A percentile compares a stretch with the other conserved stretches of the same genome.
Conservation (phyloP, 1,140 invertebrate species). For the Teleopsis dalmanni region DNA sequence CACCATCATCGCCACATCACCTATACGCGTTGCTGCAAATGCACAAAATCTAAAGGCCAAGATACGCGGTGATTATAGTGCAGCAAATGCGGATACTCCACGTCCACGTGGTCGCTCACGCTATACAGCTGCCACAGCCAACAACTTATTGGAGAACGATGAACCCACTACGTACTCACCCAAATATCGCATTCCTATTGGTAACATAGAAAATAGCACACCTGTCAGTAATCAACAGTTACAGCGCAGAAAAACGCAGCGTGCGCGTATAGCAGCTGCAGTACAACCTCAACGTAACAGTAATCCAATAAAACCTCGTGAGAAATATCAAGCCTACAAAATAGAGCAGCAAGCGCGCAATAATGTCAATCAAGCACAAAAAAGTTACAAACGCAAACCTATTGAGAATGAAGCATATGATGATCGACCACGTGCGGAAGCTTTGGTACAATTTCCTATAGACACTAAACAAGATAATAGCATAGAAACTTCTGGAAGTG, state of each 20-base stretch:
- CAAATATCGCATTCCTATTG: conserved; percentile 16
- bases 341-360: conserved; percentile 15
- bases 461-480: conserved; percentile 25
- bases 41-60: background rate
- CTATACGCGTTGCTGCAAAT: conserved; percentile 12
- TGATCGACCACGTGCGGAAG: conserved; percentile 28
- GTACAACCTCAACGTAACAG: conserved; percentile 12
- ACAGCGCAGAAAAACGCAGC: conserved; percentile 21
- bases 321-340: conserved; percentile 30
- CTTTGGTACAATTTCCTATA: conserved; percentile 19
- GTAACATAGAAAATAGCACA: background rate
- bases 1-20: conserved; percentile 20
- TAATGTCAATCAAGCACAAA: conserved; percentile 1
- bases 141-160: conserved; percentile 22
- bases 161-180: conserved; percentile 41
- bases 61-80: background rate
- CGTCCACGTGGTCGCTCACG: conserved; percentile 31
- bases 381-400: conserved; percentile 16
- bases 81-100: conserved; percentile 4
- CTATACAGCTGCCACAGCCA: conserved; percentile 27
- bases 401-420: conserved; percentile 25
- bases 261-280: conserved; percentile 17
- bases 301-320: conserved; percentile 15
- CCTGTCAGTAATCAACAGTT: conserved; percentile 1
- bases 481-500: conserved; percentile 15